Base-by-base conservation (phyloP, 2,797 vertebrate genomes). In the Melanogrammus aeglefinus region DNA sequence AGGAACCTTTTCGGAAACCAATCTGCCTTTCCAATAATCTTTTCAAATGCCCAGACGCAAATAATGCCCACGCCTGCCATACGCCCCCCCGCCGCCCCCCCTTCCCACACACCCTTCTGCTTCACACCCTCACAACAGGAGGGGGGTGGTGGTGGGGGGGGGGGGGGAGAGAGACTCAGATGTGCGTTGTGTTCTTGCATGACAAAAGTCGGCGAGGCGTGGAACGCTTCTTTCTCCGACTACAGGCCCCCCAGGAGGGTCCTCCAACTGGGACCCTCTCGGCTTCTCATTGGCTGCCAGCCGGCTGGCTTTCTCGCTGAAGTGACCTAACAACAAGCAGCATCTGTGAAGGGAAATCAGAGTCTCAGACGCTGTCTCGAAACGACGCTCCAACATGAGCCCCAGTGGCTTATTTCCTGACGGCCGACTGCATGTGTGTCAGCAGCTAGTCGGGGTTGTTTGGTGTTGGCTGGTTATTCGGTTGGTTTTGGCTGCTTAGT, bases 1-100 rank as follows among this genome's bases (percentile, higher is more conserved):
- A 83, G 38, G 24, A 87, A 87, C 86, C 84, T 88, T 86, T 86
- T 12, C n/a, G 78, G 78, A 89, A 88, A 88, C 80, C 80, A 85
- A 88, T 88, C 88, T 84, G 77, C 80, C 76, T 81, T 80, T 76
- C 77, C 39, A 80, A 84, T 85, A 87, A 88, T 90, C 82, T 83
- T 82, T 88, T 72, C 86, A 69, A 82, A 86, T 79, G 79, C 44
- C 79, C 82, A 84, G 87, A 86, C 82, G 76, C 63, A 69, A 81
- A 44, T 85, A 84, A 82, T 81, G 77, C 69, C 77, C 7, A 13
- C 80, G 83, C 88, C 85, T 89, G 85, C 63, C 86, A 86, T 85
- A 84, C 35, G 39, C 80, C 36, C 81, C 78, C 12, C 36, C 80
- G 78, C 71, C 76, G 21, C 18, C 80, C 36, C 81, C 78, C 13